Evolutionary conservation across 30 jellyfish, hydroid and myxozoan species (phyloP).

Genomic region (Mastigias papua): DNA sequence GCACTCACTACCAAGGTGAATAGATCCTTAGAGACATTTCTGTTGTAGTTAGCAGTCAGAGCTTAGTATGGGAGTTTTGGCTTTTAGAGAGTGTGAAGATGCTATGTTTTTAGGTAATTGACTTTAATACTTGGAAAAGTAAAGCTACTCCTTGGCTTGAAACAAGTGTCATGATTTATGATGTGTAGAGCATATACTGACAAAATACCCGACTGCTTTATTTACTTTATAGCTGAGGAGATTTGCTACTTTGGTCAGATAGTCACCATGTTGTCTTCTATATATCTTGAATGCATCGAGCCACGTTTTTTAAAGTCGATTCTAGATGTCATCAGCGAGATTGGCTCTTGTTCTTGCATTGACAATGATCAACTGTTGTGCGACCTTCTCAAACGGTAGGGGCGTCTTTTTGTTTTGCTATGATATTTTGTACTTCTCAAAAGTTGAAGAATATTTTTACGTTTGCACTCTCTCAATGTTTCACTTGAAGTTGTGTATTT

Average conservation of each 20-base stretch:
- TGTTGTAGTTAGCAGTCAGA: too few species aligned
- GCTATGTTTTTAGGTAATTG: too few species aligned
- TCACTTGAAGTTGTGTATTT: too few species aligned
- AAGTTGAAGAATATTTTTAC: too few species aligned
- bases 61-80: too few species aligned
- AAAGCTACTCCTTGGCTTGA: too few species aligned
- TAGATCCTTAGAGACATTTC: too few species aligned
- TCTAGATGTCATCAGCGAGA: constrained; percentile 43
- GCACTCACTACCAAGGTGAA: too few species aligned
- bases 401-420: not conserved
- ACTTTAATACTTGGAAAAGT: too few species aligned
- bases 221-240: constrained; percentile 38
- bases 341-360: constrained; percentile 77
- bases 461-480: too few species aligned
- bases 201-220: not conserved
- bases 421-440: not conserved
- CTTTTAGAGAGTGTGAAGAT: too few species aligned
- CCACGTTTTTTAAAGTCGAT: not conserved
- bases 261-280: constrained; percentile 7
- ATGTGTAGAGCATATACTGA: not conserved
- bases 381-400: constrained; percentile 51
- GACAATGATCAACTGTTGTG: constrained; percentile 62
- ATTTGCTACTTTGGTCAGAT: constrained; percentile 50
- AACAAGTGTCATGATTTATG: too few species aligned
- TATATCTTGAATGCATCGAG: constrained; percentile 27